These are phyloP conservation scores for Tenthredo mesomela DNA, from an alignment of 2,888 invertebrate genomes.

Conservation along the genomic window DNA sequence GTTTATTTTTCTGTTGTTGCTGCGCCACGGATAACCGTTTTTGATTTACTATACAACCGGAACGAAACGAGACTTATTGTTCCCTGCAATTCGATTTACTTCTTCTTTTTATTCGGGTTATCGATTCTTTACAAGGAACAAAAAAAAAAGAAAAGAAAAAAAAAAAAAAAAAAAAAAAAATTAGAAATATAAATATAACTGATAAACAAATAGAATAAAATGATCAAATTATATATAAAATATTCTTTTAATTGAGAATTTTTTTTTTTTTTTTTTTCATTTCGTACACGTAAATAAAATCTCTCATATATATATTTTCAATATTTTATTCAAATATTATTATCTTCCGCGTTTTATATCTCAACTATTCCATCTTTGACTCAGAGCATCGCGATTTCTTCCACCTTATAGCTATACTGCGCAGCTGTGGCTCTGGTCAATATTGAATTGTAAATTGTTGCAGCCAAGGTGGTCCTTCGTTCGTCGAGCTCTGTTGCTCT, in stretches of 20 bases:
- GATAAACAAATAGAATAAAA: no score
- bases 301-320: neutral
- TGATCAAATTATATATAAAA: no score
- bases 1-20: neutral
- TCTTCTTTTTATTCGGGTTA: neutral
- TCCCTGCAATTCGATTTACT: neutral
- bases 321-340: neutral
- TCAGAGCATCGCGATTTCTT: neutral
- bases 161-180: neutral
- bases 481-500: constrained; percentile 37
- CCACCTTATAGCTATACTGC: neutral
- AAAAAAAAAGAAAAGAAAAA: neutral
- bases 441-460: constrained; percentile 47
- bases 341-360: neutral
- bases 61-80: neutral
- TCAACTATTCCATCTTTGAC: neutral
- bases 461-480: constrained; percentile 36
- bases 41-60: neutral
- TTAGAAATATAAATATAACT: no score
- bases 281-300: neutral
- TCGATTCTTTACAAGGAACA: neutral
- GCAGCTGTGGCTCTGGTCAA: constrained; percentile 15
- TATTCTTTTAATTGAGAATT: no score
- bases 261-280: neutral
- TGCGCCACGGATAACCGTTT: neutral